Evolutionary conservation across 2,113 vertebrate genomes (phyloP).

Genomic region (Mormyrus iriodes): DNA sequence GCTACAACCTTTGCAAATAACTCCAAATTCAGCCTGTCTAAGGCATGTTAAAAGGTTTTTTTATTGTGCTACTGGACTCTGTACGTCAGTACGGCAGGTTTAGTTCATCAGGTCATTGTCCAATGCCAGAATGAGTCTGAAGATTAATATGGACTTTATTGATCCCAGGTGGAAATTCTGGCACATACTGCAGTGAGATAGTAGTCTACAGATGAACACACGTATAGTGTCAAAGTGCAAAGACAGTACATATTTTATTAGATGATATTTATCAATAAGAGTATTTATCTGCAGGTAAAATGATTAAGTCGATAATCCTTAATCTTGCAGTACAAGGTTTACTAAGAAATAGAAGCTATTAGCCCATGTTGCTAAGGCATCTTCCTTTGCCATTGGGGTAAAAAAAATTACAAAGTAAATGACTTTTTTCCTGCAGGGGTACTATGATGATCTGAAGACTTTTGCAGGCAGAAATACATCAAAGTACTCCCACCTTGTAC

Average conservation of each 20-base stretch:
- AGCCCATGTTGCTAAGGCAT: background rate
- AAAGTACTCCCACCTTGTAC: constrained; percentile 60
- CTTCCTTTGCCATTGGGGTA: background rate
- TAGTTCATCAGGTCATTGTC: background rate
- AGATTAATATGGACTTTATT: background rate
- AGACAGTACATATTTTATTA: background rate
- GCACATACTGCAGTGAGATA: too few relatives aligned
- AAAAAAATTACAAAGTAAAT: background rate
- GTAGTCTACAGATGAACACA: too few relatives aligned
- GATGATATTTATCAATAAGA: background rate
- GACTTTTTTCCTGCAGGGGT: constrained; percentile 45
- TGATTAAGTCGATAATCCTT: too few relatives aligned
- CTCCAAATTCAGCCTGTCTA: background rate
- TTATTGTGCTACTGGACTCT: background rate
- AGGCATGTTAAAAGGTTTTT: background rate
- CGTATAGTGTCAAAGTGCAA: background rate
- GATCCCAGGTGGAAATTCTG: background rate
- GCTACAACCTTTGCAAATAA: background rate
- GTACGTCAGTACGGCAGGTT: background rate
- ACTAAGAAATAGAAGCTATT: background rate
- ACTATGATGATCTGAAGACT: constrained; percentile 50
- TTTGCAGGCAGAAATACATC: constrained; percentile 57
- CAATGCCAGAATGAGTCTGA: background rate
- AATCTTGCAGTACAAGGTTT: background rate
- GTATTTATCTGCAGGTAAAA: background rate